phyloP scores from a whole-genome alignment of 2,797 vertebrate species.

The Cynodonichthys magdalenae region DNA sequence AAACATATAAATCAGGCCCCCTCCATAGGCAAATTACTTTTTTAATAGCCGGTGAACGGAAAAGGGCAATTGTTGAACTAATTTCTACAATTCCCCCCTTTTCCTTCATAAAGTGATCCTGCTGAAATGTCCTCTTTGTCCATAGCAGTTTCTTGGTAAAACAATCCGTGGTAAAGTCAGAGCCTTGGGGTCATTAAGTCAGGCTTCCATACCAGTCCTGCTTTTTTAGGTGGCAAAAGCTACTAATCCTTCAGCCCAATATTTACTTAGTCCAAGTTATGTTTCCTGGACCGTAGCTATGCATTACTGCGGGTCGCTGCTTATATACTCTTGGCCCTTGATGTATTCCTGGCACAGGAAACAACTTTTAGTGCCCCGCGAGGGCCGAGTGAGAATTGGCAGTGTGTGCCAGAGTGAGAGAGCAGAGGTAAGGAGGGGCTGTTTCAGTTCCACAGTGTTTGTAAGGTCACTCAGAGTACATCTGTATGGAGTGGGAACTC shows the following conservation, averaged over 20 bases:
- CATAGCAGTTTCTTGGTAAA: constrained; percentile 56
- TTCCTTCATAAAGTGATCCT: constrained; percentile 64
- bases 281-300: constrained; percentile 77
- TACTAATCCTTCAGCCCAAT: constrained; percentile 79
- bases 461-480: constrained; percentile 84
- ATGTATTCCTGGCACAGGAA: constrained; percentile 81
- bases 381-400: constrained; percentile 80
- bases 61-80: constrained; percentile 58
- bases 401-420: constrained; percentile 77
- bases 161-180: constrained; percentile 69
- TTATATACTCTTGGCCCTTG: constrained; percentile 80
- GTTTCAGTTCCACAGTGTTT: constrained; percentile 79
- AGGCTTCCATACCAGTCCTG: constrained; percentile 64
- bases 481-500: constrained; percentile 78
- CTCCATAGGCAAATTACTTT: constrained; percentile 10
- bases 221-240: constrained; percentile 81
- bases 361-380: constrained; percentile 78
- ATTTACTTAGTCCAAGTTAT: constrained; percentile 78
- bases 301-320: constrained; percentile 63
- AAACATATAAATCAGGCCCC: constrained; percentile 8
- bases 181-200: constrained; percentile 66
- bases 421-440: constrained; percentile 66
- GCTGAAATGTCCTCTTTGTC: constrained; percentile 76
- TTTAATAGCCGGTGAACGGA: constrained; percentile 44
- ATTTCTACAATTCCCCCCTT: constrained; percentile 51